Percentiles rank a stretch among this genome's conserved stretches.
These are phyloP conservation scores for Empis stercorea DNA, from an alignment of 2,888 invertebrate genomes.

Conservation along the genomic window DNA sequence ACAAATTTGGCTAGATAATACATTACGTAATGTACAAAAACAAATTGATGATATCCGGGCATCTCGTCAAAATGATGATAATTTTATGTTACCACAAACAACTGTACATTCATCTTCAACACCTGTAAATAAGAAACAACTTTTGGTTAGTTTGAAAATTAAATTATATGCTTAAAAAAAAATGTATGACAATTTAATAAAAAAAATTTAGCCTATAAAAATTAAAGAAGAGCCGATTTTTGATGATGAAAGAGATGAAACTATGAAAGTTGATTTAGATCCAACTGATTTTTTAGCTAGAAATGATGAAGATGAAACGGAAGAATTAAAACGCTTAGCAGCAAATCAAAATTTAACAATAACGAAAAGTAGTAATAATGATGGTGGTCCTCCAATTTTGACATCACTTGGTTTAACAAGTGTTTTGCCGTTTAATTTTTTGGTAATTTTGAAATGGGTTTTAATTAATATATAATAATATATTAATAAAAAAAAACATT, in stretches of 20 bases:
- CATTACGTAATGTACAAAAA: constrained; percentile 9
- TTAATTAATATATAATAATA: not conserved
- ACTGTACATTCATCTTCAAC: too few relatives aligned
- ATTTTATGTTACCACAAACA: too few relatives aligned
- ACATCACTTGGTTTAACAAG: constrained; percentile 20
- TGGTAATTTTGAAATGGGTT: constrained; percentile 11
- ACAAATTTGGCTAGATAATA: constrained; percentile 27
- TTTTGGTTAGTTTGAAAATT: too few relatives aligned
- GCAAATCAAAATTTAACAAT: constrained; percentile 1
- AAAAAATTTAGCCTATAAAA: constrained; percentile 32
- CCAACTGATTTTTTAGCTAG: constrained; percentile 29
- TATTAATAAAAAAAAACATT: too few relatives aligned
- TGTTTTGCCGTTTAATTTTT: constrained; percentile 15
- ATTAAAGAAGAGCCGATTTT: constrained; percentile 31
- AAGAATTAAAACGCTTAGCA: constrained; percentile 4
- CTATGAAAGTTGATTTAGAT: constrained; percentile 28
- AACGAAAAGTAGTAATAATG: not conserved
- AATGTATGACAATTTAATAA: too few relatives aligned
- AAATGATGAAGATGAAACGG: constrained; percentile 10
- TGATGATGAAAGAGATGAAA: constrained; percentile 28
- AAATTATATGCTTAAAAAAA: too few relatives aligned
- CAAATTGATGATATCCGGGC: not conserved
- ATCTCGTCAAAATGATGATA: not conserved
- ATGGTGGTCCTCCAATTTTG: constrained; percentile 17
- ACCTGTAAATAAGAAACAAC: too few relatives aligned